Base-by-base conservation (phyloP, 2,888 invertebrate species). In the Pandemis heparana region DNA sequence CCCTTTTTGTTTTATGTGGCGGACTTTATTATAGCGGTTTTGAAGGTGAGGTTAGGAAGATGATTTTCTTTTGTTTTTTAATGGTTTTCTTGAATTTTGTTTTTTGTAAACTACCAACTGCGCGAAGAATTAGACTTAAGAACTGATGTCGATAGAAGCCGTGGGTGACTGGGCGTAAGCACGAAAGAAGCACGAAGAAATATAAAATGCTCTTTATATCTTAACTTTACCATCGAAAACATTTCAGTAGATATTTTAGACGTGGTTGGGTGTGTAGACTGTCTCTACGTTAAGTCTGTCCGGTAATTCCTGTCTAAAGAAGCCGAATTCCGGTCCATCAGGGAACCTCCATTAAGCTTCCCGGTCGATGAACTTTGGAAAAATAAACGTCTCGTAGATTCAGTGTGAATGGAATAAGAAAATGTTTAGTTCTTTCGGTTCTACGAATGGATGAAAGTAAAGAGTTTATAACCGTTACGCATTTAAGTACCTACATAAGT, bases 21-120 rank as follows among this genome's bases (percentile, higher is more conserved):
- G 23, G 63, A 51, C 38, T 41, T 69, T 65, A 74, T 73, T 69
- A 68, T 72, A 53, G 72, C n/a, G 62, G 67, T 39, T 68, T 72
- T 62, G 63, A n/a, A 14, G 18, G 23, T 32, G 23, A 32, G 12
- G 12, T 4, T 0, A 18, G 61, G 59, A 32, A n/a, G n/a, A 38
- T 60, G 7, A 7, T 60, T 39, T 39, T 53, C 53, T 53, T 53
- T 53, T 53, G 53, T 53, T 53, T 53, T 41, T 53, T 53, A 18
- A 2, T 16, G 7, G 18, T 9, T n/a, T 53, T 16, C 12, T 8
- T 1, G n/a, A 48, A 5, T 5, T 14, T 48, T 32, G 23, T n/a
- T n/a, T n/a, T n/a, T n/a, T n/a, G n/a, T n/a, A n/a, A n/a, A n/a
- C n/a, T n/a, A n/a, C n/a, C n/a, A n/a, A n/a, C 23, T 32, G 23